A percentile compares a stretch with the other conserved stretches of the same genome.
Evolutionary conservation across 2,113 vertebrate genomes (phyloP).

Genomic region (Australoheros scitulus): DNA sequence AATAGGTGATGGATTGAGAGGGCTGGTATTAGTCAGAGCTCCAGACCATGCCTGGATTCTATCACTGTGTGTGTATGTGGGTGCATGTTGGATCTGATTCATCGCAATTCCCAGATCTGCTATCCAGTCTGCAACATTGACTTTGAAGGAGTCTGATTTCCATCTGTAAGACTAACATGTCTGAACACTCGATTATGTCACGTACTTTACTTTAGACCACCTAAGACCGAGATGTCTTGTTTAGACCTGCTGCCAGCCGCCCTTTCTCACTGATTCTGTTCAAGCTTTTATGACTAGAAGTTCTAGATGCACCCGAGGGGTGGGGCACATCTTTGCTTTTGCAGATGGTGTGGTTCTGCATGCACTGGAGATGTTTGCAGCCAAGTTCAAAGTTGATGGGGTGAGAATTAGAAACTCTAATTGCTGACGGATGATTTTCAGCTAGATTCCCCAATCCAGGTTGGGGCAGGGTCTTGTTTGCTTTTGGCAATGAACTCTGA

Average conservation of each 20-base stretch:
- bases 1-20: slow-evolving; percentile 46
- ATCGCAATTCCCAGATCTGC: slow-evolving; percentile 20
- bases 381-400: background rate
- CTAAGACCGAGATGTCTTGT: background rate
- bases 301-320: background rate
- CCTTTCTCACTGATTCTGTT: background rate
- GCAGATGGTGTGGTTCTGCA: background rate
- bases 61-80: slow-evolving; percentile 40
- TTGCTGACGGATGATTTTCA: background rate
- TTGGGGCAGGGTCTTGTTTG: background rate
- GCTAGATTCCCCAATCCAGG: background rate
- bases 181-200: slow-evolving; percentile 14
- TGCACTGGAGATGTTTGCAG: background rate
- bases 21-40: slow-evolving; percentile 48
- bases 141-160: slow-evolving; percentile 46
- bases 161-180: slow-evolving; percentile 30
- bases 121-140: slow-evolving; percentile 13
- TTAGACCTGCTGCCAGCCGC: background rate
- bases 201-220: slow-evolving; percentile 11
- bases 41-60: slow-evolving; percentile 49
- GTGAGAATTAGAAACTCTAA: background rate
- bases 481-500: background rate
- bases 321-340: background rate
- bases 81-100: slow-evolving; percentile 46
- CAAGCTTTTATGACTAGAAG: background rate